Base-by-base conservation (phyloP, 2,113 vertebrate species). In the Saccopteryx leptura region DNA sequence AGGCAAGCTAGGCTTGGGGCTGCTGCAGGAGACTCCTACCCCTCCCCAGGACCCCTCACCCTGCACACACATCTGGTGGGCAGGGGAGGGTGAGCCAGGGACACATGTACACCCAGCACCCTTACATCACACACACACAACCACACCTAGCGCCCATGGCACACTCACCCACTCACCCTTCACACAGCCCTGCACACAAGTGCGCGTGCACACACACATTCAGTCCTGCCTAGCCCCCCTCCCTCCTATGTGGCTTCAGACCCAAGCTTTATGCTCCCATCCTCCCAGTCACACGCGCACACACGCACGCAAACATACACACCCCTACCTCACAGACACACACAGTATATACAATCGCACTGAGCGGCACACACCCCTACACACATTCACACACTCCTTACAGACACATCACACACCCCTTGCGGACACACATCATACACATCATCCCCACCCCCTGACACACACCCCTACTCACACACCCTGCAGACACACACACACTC, bases 151-250 rank as follows among this genome's bases (percentile, higher is more conserved):
- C 94, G 58, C 89, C 85, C 68, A 9, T 21, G 93, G 91, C 88
- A 96, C 92, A 92, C 91, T 93, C 97, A 72, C 63, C 48, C 90
- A 90, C 90, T 94, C 94, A 94, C 94, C 96, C 95, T 90, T 96
- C 90, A 96, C 88, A 97, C 63, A 81, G 72, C 82, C 91, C 81
- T 97, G 92, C 33, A 9, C 72, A 18, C 72, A 52, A 46, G 56
- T 81, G 26, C 13, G 1, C 24, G 19, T 12, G 1, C 88, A 65
- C 69, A 33, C 60, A 56, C 33, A 56, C 65, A 9, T 26, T 23
- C 75, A 23, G 15, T 85, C 83, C 88, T 76, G 84, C 60, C 12
- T 50, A 65, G 54, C 39, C 50, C 48, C 66, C 76, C 66, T 87
- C 74, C 74, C 23, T 94, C n/a, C 75, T 83, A 33, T 76, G 9